Evolutionary conservation across 2,888 invertebrate genomes (phyloP), one percentile per base, ranked within the genome.

Genomic region (Choristoneura rosaceana): DNA sequence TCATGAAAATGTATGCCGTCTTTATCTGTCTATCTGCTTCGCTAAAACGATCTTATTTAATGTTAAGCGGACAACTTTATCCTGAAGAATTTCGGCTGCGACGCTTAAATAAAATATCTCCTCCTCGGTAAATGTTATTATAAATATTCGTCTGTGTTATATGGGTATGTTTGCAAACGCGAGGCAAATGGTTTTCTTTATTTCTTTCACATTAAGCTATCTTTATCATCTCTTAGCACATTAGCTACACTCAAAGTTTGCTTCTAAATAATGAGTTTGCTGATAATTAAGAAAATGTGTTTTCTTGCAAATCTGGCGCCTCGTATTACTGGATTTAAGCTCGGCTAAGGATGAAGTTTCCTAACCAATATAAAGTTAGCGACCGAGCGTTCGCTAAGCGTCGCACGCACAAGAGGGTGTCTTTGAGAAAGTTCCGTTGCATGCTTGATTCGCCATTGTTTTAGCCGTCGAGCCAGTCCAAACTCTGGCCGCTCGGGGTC

Each of bases 401-500:
- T 87, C 86, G 86, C 90, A 92, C 93, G 91, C 92, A 92, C 90
- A 85, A 87, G 90, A 88, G 88, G 89, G 88, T 90, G 89, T 92
- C 90, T 91, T 90, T 87, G 90, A 86, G 84, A 84, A 90, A 92
- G 91, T 93, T 93, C 90, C 89, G 88, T 87, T 90, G 92, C 92
- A 93, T 92, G 90, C 89, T 92, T 91, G 91, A 93, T 93, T 91
- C 88, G 88, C 89, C 89, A 92, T 92, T 93, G 91, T 93, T 91
- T 90, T 87, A 91, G 87, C 84, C 81, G 83, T 83, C 83, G 84
- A 89, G 84, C 82, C 78, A 86, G 82, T 84, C 86, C 84, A 86
- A 91, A 91, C 90, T 92, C 88, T 88, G 90, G 88, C 90, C 91
- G 82, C 77, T 82, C 80, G 77, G 78, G 73, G 84, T 79, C 86